Conservation (phyloP, 1,140 invertebrate species). For the Onthophagus taurus region DNA sequence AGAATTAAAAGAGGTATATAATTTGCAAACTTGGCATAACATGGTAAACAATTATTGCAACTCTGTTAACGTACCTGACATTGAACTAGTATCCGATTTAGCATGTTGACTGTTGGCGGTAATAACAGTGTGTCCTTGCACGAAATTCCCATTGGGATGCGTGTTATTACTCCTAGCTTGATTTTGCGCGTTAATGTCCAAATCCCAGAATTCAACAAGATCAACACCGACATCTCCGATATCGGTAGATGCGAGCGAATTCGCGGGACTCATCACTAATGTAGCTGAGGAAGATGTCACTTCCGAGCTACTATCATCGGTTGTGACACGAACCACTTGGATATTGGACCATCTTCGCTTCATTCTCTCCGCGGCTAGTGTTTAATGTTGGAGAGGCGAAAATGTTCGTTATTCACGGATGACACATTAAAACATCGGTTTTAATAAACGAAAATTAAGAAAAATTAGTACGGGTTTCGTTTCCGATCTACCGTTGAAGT, state of each 20-base stretch:
- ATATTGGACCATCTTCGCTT: constrained; percentile 60
- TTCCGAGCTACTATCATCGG: constrained; percentile 63
- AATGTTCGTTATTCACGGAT: neutral
- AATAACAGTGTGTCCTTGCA: constrained; percentile 32
- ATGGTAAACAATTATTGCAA: neutral
- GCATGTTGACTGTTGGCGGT: constrained; percentile 19
- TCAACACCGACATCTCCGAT: constrained; percentile 62
- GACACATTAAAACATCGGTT: neutral
- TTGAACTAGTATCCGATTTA: constrained; percentile 39
- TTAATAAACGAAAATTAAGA: constrained; percentile 1
- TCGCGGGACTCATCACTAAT: constrained; percentile 55
- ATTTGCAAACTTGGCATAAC: too few species aligned
- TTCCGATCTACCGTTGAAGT: too few species aligned
- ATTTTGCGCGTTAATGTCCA: constrained; percentile 34
- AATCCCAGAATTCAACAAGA: constrained; percentile 67
- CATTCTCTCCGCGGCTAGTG: constrained; percentile 43
- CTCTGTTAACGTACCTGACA: constrained; percentile 35
- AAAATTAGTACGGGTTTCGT: too few species aligned
- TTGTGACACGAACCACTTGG: constrained; percentile 52
- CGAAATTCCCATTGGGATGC: constrained; percentile 27
- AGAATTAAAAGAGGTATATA: too few species aligned
- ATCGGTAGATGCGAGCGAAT: constrained; percentile 51
- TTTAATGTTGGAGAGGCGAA: constrained; percentile 3
- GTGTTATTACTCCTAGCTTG: constrained; percentile 29
- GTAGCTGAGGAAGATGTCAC: constrained; percentile 60